Evolutionary conservation across 2,888 invertebrate genomes (phyloP).

Genomic region (Lepidochrysops patricia): DNA sequence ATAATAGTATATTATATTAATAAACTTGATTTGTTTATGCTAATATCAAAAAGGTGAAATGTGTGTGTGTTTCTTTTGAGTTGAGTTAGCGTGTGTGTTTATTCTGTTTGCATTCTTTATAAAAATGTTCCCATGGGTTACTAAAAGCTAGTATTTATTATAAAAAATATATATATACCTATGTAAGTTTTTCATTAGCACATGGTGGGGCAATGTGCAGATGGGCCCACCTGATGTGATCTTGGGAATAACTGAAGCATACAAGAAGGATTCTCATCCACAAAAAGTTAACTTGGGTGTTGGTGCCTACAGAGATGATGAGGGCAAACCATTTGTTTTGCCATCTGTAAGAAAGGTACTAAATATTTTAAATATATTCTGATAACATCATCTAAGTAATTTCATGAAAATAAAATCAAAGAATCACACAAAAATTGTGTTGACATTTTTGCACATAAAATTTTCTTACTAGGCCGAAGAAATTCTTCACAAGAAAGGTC

Average conservation of each 20-base stretch:
- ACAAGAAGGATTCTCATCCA: conserved; percentile 89
- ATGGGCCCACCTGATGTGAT: conserved; percentile 99
- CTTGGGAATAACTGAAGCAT: conserved; percentile 97
- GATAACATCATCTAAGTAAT: too few species aligned
- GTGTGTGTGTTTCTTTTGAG: too few species aligned
- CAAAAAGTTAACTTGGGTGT: conserved; percentile 98
- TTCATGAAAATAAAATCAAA: too few species aligned
- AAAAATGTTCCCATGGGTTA: too few species aligned
- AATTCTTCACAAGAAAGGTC: conserved; percentile 74
- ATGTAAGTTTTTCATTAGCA: conserved; percentile 29
- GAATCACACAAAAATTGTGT: too few species aligned
- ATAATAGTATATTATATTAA: too few species aligned
- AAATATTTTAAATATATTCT: neutral
- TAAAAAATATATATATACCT: neutral
- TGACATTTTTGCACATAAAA: too few species aligned
- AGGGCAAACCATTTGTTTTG: conserved; percentile 95
- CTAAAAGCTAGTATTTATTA: too few species aligned
- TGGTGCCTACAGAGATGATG: conserved; percentile 97
- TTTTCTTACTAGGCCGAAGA: conserved; percentile 83
- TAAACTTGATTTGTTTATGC: too few species aligned
- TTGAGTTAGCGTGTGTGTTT: too few species aligned
- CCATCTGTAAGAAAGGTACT: conserved; percentile 86
- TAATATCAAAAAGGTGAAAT: too few species aligned
- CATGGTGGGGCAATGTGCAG: conserved; percentile 91
- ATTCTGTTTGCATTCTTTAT: too few species aligned